Base-by-base conservation (phyloP, 1,140 invertebrate species). In the Apis dorsata region DNA sequence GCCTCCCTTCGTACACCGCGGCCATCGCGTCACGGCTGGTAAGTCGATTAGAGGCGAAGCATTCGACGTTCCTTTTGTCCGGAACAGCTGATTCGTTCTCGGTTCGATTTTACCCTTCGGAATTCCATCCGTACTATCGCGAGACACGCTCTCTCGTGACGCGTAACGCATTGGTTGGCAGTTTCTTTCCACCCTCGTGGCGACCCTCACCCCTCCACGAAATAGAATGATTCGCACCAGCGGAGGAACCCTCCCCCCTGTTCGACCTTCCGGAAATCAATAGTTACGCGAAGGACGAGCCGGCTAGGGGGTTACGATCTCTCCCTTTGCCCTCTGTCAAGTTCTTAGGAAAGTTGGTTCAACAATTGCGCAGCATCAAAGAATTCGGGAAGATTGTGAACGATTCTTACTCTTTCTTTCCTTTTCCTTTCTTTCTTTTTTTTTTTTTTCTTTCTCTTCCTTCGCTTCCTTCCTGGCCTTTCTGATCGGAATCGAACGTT, bases 241-340 rank as follows among this genome's bases (percentile, higher is more conserved):
- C 75, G 72, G 70, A 84, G 86, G 84, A 81, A 79, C 80, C 77
- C 63, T 65, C 63, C 49, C 72, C 79, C 73, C 53, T 69, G 74
- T 53, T 70, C 63, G 62, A 86, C 80, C 84, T 87, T 88, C 90
- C 90, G 88, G 88, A 90, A 89, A 91, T 91, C 90, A 91, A 91
- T 91, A 91, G 90, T 86, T 86, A 75, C 73, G 75, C 63, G 66
- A 85, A 89, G 82, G 83, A 85, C 81, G 85, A 89, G 86, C 81
- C 76, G 73, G 85, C 71, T 73, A 63, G n/a, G 80, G 79, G 87
- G 79, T 44, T 66, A 75, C 73, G 76, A 24, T 66, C 81, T 83
- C 72, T 84, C 81, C 85, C 71, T 84, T 84, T 79, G 74, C 81
- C 34, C 34, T 80, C 79, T 69, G 34, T 49, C 71, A 70, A 80